Evolutionary conservation across 2,888 invertebrate genomes (phyloP).

Genomic region (Trichopria drosophilae): DNA sequence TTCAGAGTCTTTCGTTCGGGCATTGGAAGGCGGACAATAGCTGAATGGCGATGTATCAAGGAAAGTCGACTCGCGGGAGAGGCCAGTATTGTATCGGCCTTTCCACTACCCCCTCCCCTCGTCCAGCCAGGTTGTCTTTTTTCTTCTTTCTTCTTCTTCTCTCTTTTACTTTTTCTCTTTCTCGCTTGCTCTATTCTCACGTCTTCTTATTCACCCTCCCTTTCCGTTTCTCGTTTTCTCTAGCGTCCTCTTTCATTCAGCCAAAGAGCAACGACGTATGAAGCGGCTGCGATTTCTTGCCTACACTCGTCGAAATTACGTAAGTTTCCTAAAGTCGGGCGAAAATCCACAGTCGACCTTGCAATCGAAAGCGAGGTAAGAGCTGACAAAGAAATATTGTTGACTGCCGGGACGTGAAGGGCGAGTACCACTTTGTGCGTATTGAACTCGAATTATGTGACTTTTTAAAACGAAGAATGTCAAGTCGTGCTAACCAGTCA

Average conservation of each 20-base stretch:
- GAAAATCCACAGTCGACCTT: too few relatives aligned
- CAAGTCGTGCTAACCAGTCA: too few relatives aligned
- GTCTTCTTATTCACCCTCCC: conserved; percentile 29
- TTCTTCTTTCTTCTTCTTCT: conserved; percentile 25
- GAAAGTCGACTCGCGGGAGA: conserved; percentile 58
- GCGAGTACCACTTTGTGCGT: too few relatives aligned
- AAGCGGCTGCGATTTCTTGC: conserved; percentile 9
- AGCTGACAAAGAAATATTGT: too few relatives aligned
- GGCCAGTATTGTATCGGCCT: conserved; percentile 57
- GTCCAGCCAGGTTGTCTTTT: conserved; percentile 20
- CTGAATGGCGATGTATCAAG: conserved; percentile 59
- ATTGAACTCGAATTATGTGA: too few relatives aligned
- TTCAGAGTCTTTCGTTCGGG: conserved; percentile 57
- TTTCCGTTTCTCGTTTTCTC: conserved; percentile 22
- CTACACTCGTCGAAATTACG: conserved; percentile 7
- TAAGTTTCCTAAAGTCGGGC: conserved; percentile 10
- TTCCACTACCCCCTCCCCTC: conserved; percentile 42
- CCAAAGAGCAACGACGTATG: conserved; percentile 6
- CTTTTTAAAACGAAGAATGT: too few relatives aligned
- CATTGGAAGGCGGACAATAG: conserved; percentile 59
- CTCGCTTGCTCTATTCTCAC: conserved; percentile 32
- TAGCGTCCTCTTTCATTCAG: conserved; percentile 10
- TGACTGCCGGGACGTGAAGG: too few relatives aligned
- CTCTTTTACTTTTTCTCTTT: conserved; percentile 27
- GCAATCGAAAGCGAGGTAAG: too few relatives aligned